These are phyloP conservation scores for Drosophila littoralis DNA, from an alignment of 1,140 invertebrate genomes.

Conservation along the genomic window DNA sequence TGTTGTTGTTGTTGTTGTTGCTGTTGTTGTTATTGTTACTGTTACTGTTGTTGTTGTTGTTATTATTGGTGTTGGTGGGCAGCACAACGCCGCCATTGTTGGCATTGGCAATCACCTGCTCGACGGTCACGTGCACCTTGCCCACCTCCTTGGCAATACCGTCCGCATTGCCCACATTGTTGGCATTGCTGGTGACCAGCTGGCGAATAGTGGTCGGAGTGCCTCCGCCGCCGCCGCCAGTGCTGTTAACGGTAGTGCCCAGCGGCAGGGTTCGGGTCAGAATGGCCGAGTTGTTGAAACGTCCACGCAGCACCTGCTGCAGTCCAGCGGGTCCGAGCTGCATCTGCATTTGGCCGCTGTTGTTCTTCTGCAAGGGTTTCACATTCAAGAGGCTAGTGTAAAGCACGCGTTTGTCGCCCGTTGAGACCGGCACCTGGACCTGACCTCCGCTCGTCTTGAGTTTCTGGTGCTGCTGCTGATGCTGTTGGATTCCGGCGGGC, in stretches of 20 bases:
- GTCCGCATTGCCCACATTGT: constrained; percentile 48
- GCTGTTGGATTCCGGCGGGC: constrained; percentile 22
- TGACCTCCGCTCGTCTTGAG: constrained; percentile 55
- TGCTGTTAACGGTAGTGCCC: constrained; percentile 72
- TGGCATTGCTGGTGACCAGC: constrained; percentile 57
- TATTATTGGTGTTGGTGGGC: constrained; percentile 63
- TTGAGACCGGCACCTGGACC: constrained; percentile 41
- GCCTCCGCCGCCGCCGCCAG: constrained; percentile 26
- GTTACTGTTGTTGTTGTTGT: constrained; percentile 53
- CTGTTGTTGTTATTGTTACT: constrained; percentile 44
- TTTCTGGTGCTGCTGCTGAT: constrained; percentile 68
- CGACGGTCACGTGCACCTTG: constrained; percentile 66
- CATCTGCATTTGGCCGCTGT: constrained; percentile 81
- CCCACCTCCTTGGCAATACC: constrained; percentile 62
- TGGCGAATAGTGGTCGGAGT: constrained; percentile 63
- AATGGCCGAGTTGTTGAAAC: constrained; percentile 76
- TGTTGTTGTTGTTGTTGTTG: constrained; percentile 32
- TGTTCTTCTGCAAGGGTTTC: constrained; percentile 81
- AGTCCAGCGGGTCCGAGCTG: constrained; percentile 69
- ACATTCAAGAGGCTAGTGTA: constrained; percentile 81
- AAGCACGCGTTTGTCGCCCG: constrained; percentile 72
- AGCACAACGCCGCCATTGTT: constrained; percentile 72
- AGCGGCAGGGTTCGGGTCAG: constrained; percentile 76
- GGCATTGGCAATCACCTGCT: constrained; percentile 71
- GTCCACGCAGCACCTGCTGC: constrained; percentile 72